Evolutionary conservation across 1,140 invertebrate species (phyloP).

Genomic region (Palaemon carinicauda): DNA sequence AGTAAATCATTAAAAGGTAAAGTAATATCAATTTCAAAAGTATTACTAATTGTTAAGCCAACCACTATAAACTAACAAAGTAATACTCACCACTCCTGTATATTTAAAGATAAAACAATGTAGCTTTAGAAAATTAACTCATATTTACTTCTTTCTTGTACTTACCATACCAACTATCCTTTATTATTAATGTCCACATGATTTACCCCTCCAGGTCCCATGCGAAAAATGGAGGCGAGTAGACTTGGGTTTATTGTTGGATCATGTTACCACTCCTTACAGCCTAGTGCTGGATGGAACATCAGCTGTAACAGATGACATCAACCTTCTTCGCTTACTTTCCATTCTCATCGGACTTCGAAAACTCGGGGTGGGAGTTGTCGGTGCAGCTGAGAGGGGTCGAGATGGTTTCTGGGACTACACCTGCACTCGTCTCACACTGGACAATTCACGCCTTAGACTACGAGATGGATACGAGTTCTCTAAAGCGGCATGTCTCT

Average conservation of each 20-base stretch:
- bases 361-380: slow-evolving; percentile 35
- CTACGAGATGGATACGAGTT: slow-evolving; percentile 50
- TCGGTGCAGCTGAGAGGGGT: slow-evolving; percentile 53
- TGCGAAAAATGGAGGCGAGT: slow-evolving; percentile 42
- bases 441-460: slow-evolving; percentile 33
- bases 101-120: too few relatives aligned
- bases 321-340: slow-evolving; percentile 38
- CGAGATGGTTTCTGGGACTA: slow-evolving; percentile 55
- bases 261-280: slow-evolving; percentile 32
- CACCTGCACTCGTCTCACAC: slow-evolving; percentile 36
- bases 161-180: slow-evolving; percentile 65
- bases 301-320: slow-evolving; percentile 45
- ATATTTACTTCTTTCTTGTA: slow-evolving; percentile 64
- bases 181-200: not conserved
- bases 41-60: too few relatives aligned
- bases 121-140: too few relatives aligned
- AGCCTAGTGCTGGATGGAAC: slow-evolving; percentile 44
- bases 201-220: slow-evolving; percentile 16
- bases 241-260: slow-evolving; percentile 19
- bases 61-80: too few relatives aligned
- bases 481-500: slow-evolving; percentile 50
- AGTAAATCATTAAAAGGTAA: too few relatives aligned
- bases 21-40: too few relatives aligned
- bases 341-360: slow-evolving; percentile 16
- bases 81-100: too few relatives aligned